Evolutionary conservation across 2,888 invertebrate species (phyloP).

Genomic region (Ganaspis brasiliensis): DNA sequence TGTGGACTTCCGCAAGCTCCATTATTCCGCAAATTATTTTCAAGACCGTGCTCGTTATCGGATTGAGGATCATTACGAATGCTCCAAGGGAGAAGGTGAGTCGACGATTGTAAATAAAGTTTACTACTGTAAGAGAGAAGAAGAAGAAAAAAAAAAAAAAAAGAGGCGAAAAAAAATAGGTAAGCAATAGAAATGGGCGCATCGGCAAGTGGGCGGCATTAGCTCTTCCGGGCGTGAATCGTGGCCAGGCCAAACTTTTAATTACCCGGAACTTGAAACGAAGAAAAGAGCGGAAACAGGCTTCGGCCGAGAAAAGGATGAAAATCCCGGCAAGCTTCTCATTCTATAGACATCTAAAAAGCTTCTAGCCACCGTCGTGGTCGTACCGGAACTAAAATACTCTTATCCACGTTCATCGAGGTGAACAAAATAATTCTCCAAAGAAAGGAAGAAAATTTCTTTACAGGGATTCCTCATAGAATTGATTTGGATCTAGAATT

Average conservation of each 20-base stretch:
- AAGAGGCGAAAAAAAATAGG: conserved; percentile 1
- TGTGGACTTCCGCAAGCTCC: not conserved
- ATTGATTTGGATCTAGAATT: not conserved
- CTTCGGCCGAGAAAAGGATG: conserved; percentile 32
- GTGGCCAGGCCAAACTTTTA: conserved; percentile 58
- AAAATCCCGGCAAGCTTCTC: conserved; percentile 39
- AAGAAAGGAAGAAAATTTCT: not conserved
- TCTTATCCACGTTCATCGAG: conserved; percentile 36
- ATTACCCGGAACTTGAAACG: conserved; percentile 56
- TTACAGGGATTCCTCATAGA: not conserved
- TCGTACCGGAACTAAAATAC: conserved; percentile 36
- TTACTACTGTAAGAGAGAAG: conserved; percentile 24
- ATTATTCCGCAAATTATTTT: conserved; percentile 37
- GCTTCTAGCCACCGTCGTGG: conserved; percentile 30
- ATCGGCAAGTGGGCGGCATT: conserved; percentile 47
- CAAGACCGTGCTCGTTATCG: conserved; percentile 20
- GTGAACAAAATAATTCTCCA: conserved; percentile 29
- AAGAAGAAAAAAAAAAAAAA: not conserved
- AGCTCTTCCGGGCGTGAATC: conserved; percentile 59
- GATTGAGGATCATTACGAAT: conserved; percentile 23
- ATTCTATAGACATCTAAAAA: conserved; percentile 33
- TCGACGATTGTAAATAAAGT: conserved; percentile 39
- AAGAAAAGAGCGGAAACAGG: conserved; percentile 45
- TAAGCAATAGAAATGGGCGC: conserved; percentile 10
- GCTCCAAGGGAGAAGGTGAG: not conserved